A percentile compares a stretch with the other conserved stretches of the same genome.
These are phyloP conservation scores for Drosophila chauvacae DNA, from an alignment of 1,140 invertebrate species.

Conservation along the genomic window DNA sequence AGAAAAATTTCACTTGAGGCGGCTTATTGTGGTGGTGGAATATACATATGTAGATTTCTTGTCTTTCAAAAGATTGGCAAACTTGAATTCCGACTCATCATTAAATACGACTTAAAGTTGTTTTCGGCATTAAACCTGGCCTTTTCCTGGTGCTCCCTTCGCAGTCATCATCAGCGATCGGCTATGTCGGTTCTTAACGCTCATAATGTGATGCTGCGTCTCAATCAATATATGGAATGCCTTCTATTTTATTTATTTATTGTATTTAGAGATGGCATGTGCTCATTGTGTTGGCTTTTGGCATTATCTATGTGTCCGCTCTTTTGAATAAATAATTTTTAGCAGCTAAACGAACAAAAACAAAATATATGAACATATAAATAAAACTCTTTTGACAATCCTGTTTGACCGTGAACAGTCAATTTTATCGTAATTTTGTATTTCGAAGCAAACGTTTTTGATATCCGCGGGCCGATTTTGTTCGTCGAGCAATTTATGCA, in stretches of 20 bases:
- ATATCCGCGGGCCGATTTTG: constrained; percentile 27
- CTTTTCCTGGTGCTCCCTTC: not conserved
- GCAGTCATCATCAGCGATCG: constrained; percentile 4
- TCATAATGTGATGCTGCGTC: constrained; percentile 22
- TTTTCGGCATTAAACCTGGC: constrained; percentile 1
- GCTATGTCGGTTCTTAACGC: not conserved
- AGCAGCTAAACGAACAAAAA: constrained; percentile 25
- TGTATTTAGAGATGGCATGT: constrained; percentile 12
- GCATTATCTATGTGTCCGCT: constrained; percentile 58
- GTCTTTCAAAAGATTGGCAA: not conserved
- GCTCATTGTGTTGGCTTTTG: constrained; percentile 28
- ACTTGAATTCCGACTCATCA: not conserved
- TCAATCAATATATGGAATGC: constrained; percentile 38
- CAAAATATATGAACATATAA: constrained; percentile 1
- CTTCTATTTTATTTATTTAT: constrained; percentile 17
- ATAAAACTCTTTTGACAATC: constrained; percentile 49
- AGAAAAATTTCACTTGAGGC: not conserved
- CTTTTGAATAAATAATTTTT: constrained; percentile 74
- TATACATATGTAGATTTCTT: not conserved
- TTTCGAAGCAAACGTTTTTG: constrained; percentile 27
- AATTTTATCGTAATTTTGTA: constrained; percentile 70
- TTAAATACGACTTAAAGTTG: not conserved
- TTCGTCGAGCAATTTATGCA: constrained; percentile 47
- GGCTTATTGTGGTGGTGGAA: not conserved
- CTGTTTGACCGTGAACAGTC: constrained; percentile 64